Conservation (phyloP, 2,113 vertebrate genomes). For the Theristicus caerulescens region DNA sequence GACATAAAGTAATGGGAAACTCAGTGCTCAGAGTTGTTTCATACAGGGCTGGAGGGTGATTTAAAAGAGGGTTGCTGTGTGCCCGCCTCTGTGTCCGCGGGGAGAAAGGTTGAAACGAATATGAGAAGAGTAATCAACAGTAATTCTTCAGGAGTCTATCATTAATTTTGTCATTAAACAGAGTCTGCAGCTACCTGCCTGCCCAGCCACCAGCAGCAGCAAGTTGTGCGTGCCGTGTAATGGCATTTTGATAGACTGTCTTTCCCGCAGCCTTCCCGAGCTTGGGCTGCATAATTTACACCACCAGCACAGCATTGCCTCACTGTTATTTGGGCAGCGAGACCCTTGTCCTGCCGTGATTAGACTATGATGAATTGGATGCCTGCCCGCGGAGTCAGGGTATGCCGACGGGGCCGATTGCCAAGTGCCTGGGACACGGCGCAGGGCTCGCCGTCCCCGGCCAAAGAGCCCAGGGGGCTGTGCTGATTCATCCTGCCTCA, state of each 20-base stretch:
- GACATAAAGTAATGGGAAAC: neutral
- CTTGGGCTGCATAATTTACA: constrained; percentile 34
- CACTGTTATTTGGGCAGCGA: constrained; percentile 43
- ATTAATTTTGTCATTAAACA: neutral
- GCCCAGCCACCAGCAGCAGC: constrained; percentile 1
- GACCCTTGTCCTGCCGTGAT: neutral
- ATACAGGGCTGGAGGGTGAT: neutral
- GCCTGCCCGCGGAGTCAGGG: neutral
- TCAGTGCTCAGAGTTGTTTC: neutral
- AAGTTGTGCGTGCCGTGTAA: neutral
- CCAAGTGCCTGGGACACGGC: neutral
- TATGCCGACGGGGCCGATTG: neutral
- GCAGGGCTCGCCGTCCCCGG: neutral
- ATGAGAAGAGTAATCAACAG: neutral
- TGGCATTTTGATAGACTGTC: constrained; percentile 55
- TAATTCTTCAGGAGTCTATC: constrained; percentile 6
- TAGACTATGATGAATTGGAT: constrained; percentile 32
- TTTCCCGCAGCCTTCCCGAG: neutral
- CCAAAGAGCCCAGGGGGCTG: neutral
- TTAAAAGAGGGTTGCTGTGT: neutral
- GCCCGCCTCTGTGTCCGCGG: neutral
- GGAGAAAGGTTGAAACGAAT: neutral
- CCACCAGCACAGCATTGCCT: neutral
- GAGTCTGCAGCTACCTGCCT: neutral
- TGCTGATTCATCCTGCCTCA: neutral